Conservation (phyloP, 2,113 vertebrate species). For the Pseudolaguvia tuberculata region DNA sequence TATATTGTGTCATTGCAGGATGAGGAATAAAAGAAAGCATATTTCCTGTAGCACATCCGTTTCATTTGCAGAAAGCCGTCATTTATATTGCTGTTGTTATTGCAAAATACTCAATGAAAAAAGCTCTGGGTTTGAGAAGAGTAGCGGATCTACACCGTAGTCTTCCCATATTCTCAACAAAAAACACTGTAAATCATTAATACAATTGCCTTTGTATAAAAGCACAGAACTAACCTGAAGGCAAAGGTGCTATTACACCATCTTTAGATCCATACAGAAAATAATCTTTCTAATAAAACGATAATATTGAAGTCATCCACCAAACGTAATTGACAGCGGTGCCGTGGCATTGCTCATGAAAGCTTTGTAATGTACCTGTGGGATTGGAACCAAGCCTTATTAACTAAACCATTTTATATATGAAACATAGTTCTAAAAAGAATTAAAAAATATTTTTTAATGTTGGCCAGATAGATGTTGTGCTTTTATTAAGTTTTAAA, state of each 20-base stretch:
- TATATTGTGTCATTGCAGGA: background rate
- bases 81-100: background rate
- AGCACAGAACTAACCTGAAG: conserved; percentile 49
- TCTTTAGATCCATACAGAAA: conserved; percentile 61
- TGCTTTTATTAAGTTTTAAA: conserved; percentile 7
- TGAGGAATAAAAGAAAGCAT: conserved; percentile 10
- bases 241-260: conserved; percentile 48
- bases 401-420: conserved; percentile 36
- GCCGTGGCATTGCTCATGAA: conserved; percentile 43
- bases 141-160: background rate
- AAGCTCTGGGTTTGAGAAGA: background rate
- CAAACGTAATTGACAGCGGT: conserved; percentile 60
- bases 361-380: conserved; percentile 39
- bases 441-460: background rate
- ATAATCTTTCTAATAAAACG: conserved; percentile 64
- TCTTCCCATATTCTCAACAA: background rate
- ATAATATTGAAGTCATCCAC: conserved; percentile 67
- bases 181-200: conserved; percentile 33
- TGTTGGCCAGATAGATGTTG: background rate
- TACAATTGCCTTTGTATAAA: conserved; percentile 30
- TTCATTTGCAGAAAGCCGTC: background rate
- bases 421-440: background rate
- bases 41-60: background rate
- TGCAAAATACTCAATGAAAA: conserved; percentile 12
- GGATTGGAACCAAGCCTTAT: conserved; percentile 25